Percentiles rank a stretch among this genome's conserved stretches.
phyloP scores from a whole-genome alignment of 1,140 invertebrate genomes.

The Drosophila serrata region DNA sequence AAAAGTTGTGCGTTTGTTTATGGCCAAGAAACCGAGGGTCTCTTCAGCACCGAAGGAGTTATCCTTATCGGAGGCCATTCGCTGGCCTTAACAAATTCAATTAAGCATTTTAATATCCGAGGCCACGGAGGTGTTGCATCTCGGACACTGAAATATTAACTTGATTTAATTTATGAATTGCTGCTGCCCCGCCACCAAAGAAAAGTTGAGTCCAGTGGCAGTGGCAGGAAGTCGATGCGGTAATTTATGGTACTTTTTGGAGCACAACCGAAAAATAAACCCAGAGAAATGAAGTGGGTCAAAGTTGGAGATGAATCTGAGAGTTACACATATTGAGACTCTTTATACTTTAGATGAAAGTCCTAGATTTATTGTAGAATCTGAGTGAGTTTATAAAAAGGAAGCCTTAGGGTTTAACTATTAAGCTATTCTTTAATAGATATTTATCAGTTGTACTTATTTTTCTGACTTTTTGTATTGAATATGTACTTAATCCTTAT shows the following conservation, averaged over 20 bases:
- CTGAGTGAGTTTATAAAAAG: too few species aligned
- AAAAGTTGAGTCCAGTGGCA: background rate
- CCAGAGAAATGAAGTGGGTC: constrained; percentile 36
- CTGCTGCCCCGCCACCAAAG: constrained; percentile 20
- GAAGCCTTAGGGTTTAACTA: too few species aligned
- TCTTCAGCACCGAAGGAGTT: constrained; percentile 23
- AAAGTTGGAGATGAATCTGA: constrained; percentile 38
- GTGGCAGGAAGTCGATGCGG: constrained; percentile 54
- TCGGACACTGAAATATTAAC: constrained; percentile 83
- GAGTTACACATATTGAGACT: too few species aligned
- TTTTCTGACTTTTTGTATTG: too few species aligned
- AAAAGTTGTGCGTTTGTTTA: constrained; percentile 84
- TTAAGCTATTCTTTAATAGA: background rate
- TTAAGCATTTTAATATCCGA: constrained; percentile 83
- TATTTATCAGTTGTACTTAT: background rate
- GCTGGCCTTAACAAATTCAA: constrained; percentile 80
- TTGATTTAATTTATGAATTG: constrained; percentile 84
- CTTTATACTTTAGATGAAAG: too few species aligned
- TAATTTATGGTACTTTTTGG: constrained; percentile 36
- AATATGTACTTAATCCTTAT: too few species aligned
- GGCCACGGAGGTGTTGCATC: constrained; percentile 71
- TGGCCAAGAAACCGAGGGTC: constrained; percentile 34
- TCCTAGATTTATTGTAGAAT: background rate
- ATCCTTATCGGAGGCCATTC: constrained; percentile 52
- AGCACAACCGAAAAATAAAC: constrained; percentile 5